phyloP scores from a whole-genome alignment of 2,888 invertebrate genomes.

The Trachelus troglodyta region DNA sequence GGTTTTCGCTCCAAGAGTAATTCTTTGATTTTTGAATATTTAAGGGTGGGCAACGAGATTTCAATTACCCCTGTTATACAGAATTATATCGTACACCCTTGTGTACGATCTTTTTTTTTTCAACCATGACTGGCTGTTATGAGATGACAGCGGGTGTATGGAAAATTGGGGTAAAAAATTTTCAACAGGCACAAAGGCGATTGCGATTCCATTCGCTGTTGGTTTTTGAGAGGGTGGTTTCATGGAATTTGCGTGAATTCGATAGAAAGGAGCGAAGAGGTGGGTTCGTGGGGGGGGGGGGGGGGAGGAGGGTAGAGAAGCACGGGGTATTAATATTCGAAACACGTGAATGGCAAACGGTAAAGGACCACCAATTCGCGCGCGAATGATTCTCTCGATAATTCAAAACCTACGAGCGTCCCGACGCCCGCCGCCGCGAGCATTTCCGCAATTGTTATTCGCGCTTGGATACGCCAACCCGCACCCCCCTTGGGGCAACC shows the following conservation, averaged over 20 bases:
- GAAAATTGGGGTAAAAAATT: too few species aligned
- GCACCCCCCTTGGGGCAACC: neutral
- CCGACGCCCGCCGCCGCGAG: slow-evolving; percentile 28
- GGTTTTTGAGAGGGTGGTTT: neutral
- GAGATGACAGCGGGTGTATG: too few species aligned
- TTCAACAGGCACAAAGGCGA: neutral
- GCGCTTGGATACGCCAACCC: slow-evolving; percentile 17
- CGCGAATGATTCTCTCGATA: slow-evolving; percentile 4
- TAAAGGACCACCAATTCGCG: slow-evolving; percentile 23
- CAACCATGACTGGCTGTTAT: too few species aligned
- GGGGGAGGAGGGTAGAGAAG: slow-evolving; percentile 22
- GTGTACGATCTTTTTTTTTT: too few species aligned
- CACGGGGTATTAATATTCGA: slow-evolving; percentile 42
- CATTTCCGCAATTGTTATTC: slow-evolving; percentile 34
- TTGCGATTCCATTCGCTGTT: neutral
- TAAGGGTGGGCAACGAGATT: too few species aligned
- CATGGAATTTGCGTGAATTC: neutral
- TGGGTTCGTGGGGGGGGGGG: slow-evolving; percentile 8
- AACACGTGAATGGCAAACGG: slow-evolving; percentile 36
- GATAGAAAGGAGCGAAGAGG: slow-evolving; percentile 5
- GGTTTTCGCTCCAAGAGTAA: slow-evolving; percentile 22
- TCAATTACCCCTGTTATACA: too few species aligned
- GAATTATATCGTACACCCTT: too few species aligned
- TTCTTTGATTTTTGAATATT: too few species aligned
- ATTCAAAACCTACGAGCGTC: neutral